Evolutionary conservation across 2,888 invertebrate species (phyloP), one percentile per base, ranked within the genome.

Genomic region (Aphidius colemani): DNA sequence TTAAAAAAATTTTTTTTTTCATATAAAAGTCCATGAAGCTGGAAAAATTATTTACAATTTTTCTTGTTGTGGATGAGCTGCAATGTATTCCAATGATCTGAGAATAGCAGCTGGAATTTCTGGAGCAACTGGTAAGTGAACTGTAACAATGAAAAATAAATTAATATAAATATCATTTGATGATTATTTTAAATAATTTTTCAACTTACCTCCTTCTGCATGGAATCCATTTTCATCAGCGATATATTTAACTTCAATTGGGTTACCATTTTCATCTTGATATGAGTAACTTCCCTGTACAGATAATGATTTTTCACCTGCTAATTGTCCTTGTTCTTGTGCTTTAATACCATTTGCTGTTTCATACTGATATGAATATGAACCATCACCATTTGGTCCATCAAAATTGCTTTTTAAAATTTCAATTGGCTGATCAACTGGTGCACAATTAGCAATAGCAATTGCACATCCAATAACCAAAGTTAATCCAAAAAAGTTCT

Each of bases 311-410:
- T 66, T 49, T 43, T 63, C 57, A 13, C 59, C 51, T 7, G 66
- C 63, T 1, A 53, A 46, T 6, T 59, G 64, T 30, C 66, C 71
- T 53, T 69, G 65, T 57, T 72, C 71, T 57, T 68, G 75, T 1
- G 79, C 84, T 56, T 75, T 70, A 67, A 85, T 85, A 6, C 85
- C 84, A 70, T 85, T 85, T 43, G 79, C 83, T 48, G 84, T 80
- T 66, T 84, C 83, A 72, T 83, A 85, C 46, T 78, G 79, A 77
- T 74, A 82, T 45, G 67, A 72, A 69, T 82, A 82, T 7, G 78
- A 77, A 30, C 82, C 82, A 58, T 81, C 80, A 0, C 81, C 78
- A 63, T 78, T 78, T 0, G 81, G 82, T 1, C 80, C 82, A 7
- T 79, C 78, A 48, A 72, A 70, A 10, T 70, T 73, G 13, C 79